Conservation (phyloP, 2,797 vertebrate genomes). For the Crypturellus tataupa region DNA sequence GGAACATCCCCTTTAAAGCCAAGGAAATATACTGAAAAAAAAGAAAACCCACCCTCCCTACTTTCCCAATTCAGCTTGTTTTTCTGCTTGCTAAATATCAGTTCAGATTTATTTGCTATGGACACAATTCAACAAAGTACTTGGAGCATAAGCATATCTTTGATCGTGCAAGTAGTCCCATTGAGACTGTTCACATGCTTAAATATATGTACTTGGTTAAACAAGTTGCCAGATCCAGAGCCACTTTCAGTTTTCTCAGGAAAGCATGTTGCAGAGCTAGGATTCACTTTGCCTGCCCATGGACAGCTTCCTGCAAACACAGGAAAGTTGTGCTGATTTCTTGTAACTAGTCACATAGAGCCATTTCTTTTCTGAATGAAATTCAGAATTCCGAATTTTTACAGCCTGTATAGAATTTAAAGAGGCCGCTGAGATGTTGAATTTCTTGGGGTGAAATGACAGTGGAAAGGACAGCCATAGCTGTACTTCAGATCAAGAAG, state of each 20-base stretch:
- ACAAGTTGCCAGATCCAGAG: constrained; percentile 14
- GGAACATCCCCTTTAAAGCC: constrained; percentile 38
- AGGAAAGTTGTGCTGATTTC: neutral
- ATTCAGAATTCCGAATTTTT: neutral
- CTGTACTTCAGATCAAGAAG: neutral
- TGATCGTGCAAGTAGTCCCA: neutral
- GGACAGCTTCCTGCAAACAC: neutral
- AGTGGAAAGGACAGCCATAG: neutral
- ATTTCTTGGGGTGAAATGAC: constrained; percentile 31
- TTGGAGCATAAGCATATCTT: constrained; percentile 12
- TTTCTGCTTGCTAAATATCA: constrained; percentile 36
- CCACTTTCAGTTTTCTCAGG: neutral
- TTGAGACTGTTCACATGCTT: neutral
- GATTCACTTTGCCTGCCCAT: neutral
- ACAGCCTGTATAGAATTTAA: constrained; percentile 4
- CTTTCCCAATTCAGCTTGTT: constrained; percentile 13
- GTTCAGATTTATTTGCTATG: constrained; percentile 44
- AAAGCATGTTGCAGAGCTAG: neutral
- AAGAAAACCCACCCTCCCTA: neutral
- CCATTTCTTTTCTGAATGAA: neutral
- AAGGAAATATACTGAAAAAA: constrained; percentile 1
- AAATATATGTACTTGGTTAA: neutral
- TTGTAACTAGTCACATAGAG: neutral
- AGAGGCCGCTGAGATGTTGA: neutral
- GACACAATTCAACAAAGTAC: constrained; percentile 42